Base-by-base conservation (phyloP, 2,797 vertebrate genomes). In the Dromococcyx pavoninus region DNA sequence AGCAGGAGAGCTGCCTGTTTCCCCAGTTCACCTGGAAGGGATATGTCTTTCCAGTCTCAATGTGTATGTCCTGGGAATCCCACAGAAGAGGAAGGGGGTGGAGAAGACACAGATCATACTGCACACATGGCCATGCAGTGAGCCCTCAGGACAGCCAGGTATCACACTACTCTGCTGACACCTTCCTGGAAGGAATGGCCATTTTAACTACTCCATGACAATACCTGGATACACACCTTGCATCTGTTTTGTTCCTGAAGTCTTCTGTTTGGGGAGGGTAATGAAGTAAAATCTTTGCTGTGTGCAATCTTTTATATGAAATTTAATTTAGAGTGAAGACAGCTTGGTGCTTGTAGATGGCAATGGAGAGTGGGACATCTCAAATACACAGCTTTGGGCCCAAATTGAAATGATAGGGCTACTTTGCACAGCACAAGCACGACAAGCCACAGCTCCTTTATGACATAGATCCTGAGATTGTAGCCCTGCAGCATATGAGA, bases 391-490 rank as follows among this genome's bases (percentile, higher is more conserved):
- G 0, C 17, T 46, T 33, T 2, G 13, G 28, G 39, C n/a, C 17
- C 82, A 61, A 0, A 22, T 56, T 56, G 50, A 53, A 71, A 39
- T 3, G 10, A 7, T 14, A 22, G 21, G 6, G 50, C 17, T 64
- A 35, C 44, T 88, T 86, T 37, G 23, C 48, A 66, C 16, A 33
- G 35, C 19, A 58, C 15, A 3, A 24, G 14, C 13, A 2, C 14
- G 41, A 30, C 14, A 35, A 70, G 27, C 16, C 4, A 6, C 11
- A 33, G 22, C 5, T 86, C 32, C 62, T 44, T 44, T 3, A 9
- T 0, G 0, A 33, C 1, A 8, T 1, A 33, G 43, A 14, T 27
- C n/a, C 57, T 39, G 48, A 15, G 73, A 14, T 1, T 13, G 48
- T 43, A 84, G 46, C 32, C 28, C 39, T 46, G 19, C 19, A 39